Percentiles rank a stretch among this genome's conserved stretches.
Conservation (phyloP, 2,888 invertebrate species). For the Cyrtodaria siliqua region DNA sequence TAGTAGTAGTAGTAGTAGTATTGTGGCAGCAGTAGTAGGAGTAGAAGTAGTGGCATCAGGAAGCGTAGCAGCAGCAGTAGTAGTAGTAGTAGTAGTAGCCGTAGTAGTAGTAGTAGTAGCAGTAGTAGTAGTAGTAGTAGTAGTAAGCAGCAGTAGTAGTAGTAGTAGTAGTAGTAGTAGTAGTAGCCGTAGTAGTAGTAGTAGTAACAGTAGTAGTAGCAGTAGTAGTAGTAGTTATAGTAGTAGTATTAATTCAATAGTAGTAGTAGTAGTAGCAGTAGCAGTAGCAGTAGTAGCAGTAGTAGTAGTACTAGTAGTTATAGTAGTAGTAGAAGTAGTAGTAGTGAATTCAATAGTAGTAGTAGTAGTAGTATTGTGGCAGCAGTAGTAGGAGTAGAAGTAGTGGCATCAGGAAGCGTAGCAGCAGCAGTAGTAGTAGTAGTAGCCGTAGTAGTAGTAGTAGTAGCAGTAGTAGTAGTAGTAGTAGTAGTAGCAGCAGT, state of each 20-base stretch:
- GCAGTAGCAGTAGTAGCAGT: constrained; percentile 8
- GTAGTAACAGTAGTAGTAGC: constrained; percentile 7
- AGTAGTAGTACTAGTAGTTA: background rate
- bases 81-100: too few species aligned
- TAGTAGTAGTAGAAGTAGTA: constrained; percentile 5
- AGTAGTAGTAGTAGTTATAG: too few species aligned
- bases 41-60: too few species aligned
- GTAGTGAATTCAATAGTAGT: background rate
- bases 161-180: too few species aligned
- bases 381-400: too few species aligned
- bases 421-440: too few species aligned
- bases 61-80: too few species aligned
- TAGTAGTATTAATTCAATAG: constrained; percentile 11
- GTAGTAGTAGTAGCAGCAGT: background rate
- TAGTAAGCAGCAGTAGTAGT: background rate
- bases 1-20: too few species aligned
- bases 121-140: constrained; percentile 11
- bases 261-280: constrained; percentile 9
- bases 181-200: too few species aligned
- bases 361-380: constrained; percentile 13
- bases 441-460: too few species aligned
- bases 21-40: too few species aligned
- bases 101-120: constrained; percentile 3
- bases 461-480: background rate
- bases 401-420: too few species aligned